A percentile compares a stretch with the other conserved stretches of the same genome.
Conservation (phyloP, 2,113 vertebrate species). For the Pogonocichla stellata region DNA sequence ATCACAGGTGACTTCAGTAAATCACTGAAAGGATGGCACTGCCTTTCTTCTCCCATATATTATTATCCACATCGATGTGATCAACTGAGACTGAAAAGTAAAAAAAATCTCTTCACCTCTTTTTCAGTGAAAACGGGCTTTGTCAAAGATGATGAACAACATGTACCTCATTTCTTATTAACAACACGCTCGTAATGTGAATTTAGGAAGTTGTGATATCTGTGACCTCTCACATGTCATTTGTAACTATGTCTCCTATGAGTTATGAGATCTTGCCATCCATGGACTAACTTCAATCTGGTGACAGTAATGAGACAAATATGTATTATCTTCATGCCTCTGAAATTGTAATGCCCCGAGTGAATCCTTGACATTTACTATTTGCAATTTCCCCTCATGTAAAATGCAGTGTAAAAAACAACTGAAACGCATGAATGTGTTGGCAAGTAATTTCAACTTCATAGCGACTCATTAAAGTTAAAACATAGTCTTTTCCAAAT, state of each 20-base stretch:
- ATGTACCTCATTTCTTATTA: slow-evolving; percentile 53
- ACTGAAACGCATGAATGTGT: slow-evolving; percentile 29
- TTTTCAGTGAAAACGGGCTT: slow-evolving; percentile 25
- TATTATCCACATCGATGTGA: not conserved
- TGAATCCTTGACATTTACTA: slow-evolving; percentile 79
- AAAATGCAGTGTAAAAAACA: slow-evolving; percentile 70
- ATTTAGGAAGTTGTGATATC: slow-evolving; percentile 57
- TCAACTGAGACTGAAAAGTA: not conserved
- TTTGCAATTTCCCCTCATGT: slow-evolving; percentile 69
- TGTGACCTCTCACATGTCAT: slow-evolving; percentile 68
- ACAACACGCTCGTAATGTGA: not conserved
- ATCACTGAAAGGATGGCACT: not conserved
- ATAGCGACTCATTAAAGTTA: slow-evolving; percentile 30
- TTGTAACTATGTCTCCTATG: slow-evolving; percentile 66
- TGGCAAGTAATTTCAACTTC: slow-evolving; percentile 46
- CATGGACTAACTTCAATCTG: slow-evolving; percentile 65
- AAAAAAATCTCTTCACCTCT: not conserved
- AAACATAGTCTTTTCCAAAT: slow-evolving; percentile 16
- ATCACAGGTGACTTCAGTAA: not conserved
- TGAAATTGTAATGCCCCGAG: slow-evolving; percentile 69
- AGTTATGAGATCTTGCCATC: slow-evolving; percentile 51
- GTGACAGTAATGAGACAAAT: slow-evolving; percentile 80
- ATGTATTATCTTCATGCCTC: slow-evolving; percentile 78
- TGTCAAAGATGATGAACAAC: slow-evolving; percentile 20
- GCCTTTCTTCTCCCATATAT: not conserved